Evolutionary conservation across 2,113 vertebrate genomes (phyloP).

Genomic region (Corythornis vintsioides): DNA sequence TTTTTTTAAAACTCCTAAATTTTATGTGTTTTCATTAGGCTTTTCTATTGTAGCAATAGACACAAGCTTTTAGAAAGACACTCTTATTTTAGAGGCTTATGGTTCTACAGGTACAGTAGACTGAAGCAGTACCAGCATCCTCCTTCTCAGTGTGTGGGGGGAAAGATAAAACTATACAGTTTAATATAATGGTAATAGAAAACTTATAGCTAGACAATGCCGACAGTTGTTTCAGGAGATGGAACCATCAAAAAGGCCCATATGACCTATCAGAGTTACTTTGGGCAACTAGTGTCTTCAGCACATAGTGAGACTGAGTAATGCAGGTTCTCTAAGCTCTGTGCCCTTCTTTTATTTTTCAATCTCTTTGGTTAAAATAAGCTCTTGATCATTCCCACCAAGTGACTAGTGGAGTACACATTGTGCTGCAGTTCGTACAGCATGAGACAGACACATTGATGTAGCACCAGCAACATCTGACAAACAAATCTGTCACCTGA

Average conservation of each 20-base stretch:
- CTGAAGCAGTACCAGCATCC: not conserved
- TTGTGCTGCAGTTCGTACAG: not conserved
- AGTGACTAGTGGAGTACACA: not conserved
- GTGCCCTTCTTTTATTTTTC: not conserved
- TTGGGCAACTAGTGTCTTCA: not conserved
- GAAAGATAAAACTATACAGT: not conserved
- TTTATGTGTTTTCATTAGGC: not conserved
- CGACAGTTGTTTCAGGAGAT: not conserved
- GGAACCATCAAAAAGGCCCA: not conserved
- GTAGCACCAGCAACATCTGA: not conserved
- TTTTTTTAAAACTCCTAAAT: not conserved
- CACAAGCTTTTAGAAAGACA: not conserved
- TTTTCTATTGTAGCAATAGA: not conserved
- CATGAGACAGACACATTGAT: not conserved
- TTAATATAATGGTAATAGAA: not conserved
- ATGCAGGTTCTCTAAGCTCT: not conserved
- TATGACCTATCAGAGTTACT: not conserved
- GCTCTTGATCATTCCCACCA: not conserved
- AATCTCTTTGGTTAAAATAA: not conserved
- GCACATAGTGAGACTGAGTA: not conserved
- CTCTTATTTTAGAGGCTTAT: not conserved
- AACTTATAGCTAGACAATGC: not conserved
- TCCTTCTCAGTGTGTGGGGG: rapidly evolving
- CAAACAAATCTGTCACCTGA: not conserved
- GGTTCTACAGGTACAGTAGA: not conserved